Evolutionary conservation across 2,888 invertebrate species (phyloP).

Genomic region (Tryphoninae sp.): DNA sequence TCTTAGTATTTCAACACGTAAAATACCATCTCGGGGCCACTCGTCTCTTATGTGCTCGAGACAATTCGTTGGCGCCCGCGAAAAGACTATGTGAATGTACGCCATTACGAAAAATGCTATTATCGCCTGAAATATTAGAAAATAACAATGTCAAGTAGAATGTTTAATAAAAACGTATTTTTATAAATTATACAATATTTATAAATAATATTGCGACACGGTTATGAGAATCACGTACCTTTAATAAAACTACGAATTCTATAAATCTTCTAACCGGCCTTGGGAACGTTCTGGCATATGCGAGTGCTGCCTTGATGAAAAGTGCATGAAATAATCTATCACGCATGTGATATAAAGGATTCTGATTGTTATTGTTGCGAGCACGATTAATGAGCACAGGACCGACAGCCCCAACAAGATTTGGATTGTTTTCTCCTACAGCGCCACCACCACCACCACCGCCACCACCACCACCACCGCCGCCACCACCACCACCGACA

Average conservation of each 20-base stretch:
- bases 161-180: not conserved
- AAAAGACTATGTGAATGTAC: conserved; percentile 97
- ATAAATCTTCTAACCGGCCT: conserved; percentile 90
- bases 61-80: conserved; percentile 95
- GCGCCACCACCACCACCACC: conserved; percentile 27
- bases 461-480: conserved; percentile 27
- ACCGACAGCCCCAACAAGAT: conserved; percentile 65
- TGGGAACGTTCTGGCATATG: conserved; percentile 95
- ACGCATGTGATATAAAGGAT: conserved; percentile 91
- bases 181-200: not conserved
- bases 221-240: conserved; percentile 82
- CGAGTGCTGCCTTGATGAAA: conserved; percentile 95
- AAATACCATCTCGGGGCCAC: conserved; percentile 98
- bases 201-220: not conserved
- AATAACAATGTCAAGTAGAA: conserved; percentile 62
- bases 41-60: conserved; percentile 92
- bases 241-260: conserved; percentile 91
- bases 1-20: conserved; percentile 93
- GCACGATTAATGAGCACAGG: conserved; percentile 73
- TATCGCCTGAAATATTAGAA: conserved; percentile 85
- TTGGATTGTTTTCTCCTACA: conserved; percentile 68
- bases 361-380: conserved; percentile 83
- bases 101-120: conserved; percentile 94
- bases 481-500: conserved; percentile 12
- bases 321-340: conserved; percentile 97